Conservation (phyloP, 2,113 vertebrate genomes). For the Sprattus sprattus region DNA sequence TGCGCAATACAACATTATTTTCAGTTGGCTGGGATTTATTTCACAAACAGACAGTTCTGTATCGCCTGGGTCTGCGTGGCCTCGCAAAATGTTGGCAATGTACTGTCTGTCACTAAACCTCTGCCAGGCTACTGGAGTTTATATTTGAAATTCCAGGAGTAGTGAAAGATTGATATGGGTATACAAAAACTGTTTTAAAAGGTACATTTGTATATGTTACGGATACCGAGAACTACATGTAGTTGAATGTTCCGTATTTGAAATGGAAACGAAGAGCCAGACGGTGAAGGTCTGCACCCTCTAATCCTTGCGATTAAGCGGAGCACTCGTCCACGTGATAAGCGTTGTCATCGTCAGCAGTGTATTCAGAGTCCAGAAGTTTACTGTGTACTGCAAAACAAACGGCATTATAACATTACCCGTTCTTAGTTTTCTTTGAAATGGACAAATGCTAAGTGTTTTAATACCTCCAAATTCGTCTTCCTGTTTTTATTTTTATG, state of each 20-base stretch:
- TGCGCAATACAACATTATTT: background rate
- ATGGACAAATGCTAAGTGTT: background rate
- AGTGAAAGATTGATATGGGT: background rate
- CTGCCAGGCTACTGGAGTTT: background rate
- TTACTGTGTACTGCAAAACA: background rate
- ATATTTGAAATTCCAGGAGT: background rate
- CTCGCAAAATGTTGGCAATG: background rate
- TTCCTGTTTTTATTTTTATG: background rate
- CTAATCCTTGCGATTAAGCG: conserved; percentile 67
- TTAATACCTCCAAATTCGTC: background rate
- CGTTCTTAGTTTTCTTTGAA: background rate
- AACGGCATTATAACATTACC: background rate
- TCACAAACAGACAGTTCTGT: too few species aligned
- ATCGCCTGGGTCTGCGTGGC: background rate
- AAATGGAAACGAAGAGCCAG: conserved; percentile 63
- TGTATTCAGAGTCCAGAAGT: conserved; percentile 7
- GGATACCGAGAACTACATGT: conserved; percentile 23
- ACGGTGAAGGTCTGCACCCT: conserved; percentile 57
- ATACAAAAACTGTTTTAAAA: background rate
- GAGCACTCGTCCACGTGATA: conserved; percentile 52
- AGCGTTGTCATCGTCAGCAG: conserved; percentile 28
- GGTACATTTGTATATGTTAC: conserved; percentile 18
- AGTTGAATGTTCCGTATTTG: conserved; percentile 43
- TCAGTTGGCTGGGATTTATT: too few species aligned
- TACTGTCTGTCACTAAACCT: background rate